Percentiles rank a stretch among this genome's conserved stretches.
These are phyloP conservation scores for Propithecus perrieri DNA, from an alignment of 2,797 vertebrate genomes.

Conservation along the genomic window DNA sequence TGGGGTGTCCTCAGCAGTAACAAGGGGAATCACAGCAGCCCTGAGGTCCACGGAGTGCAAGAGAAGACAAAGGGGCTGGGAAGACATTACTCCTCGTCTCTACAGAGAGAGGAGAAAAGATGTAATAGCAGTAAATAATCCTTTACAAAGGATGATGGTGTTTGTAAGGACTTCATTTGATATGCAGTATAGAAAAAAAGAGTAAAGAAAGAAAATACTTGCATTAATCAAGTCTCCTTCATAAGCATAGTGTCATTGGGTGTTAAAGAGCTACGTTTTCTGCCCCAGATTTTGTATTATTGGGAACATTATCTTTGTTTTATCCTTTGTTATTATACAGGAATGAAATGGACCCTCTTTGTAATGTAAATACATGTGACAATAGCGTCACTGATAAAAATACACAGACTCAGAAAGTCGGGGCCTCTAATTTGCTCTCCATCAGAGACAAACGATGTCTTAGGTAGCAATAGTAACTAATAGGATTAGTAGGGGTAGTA, in stretches of 20 bases:
- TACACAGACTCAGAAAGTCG: not conserved
- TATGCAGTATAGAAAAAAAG: not conserved
- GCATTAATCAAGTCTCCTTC: not conserved
- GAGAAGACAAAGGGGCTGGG: not conserved
- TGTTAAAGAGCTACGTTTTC: not conserved
- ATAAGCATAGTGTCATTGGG: not conserved
- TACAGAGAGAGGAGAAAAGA: not conserved
- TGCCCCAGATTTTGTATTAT: not conserved
- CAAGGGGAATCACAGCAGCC: not conserved
- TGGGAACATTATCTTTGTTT: not conserved
- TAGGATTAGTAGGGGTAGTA: not conserved
- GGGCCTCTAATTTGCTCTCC: not conserved
- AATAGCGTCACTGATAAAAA: not conserved
- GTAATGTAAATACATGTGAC: not conserved
- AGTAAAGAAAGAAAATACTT: not conserved
- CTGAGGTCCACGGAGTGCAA: fast-evolving
- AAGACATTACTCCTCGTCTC: fast-evolving
- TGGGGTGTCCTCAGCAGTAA: fast-evolving
- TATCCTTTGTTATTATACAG: not conserved
- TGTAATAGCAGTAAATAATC: not conserved
- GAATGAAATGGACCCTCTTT: not conserved
- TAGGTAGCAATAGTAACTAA: not conserved
- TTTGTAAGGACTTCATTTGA: not conserved
- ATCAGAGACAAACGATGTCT: not conserved
- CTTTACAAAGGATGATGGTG: not conserved